Evolutionary conservation across 2,888 invertebrate species (phyloP).

Genomic region (Frankliniella fusca): DNA sequence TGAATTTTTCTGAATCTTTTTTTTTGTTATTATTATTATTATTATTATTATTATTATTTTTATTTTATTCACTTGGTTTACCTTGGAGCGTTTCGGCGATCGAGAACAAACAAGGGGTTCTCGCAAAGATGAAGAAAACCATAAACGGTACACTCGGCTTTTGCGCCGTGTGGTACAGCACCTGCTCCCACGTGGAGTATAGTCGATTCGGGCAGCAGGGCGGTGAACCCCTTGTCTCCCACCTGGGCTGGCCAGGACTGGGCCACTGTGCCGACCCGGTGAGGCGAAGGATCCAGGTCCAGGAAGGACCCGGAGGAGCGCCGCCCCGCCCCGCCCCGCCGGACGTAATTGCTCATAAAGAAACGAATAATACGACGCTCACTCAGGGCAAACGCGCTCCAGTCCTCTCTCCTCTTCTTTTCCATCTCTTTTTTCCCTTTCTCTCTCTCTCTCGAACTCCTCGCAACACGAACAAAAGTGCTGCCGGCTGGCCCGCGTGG

Average conservation of each 20-base stretch:
- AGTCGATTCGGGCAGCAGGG: too few species aligned
- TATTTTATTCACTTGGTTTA: too few species aligned
- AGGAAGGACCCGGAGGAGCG: neutral
- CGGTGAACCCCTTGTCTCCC: too few species aligned
- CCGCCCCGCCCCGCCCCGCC: neutral
- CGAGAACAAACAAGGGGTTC: neutral
- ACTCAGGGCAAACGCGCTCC: neutral
- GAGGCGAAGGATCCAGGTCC: neutral
- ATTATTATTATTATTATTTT: too few species aligned
- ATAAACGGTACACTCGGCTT: too few species aligned
- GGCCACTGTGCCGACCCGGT: neutral
- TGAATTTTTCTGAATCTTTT: too few species aligned
- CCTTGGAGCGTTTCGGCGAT: neutral
- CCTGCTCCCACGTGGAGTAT: too few species aligned
- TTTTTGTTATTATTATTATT: too few species aligned
- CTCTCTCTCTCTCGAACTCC: neutral
- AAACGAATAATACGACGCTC: neutral
- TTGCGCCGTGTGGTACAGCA: too few species aligned
- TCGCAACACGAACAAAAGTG: conserved; percentile 4
- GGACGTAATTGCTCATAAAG: conserved; percentile 18
- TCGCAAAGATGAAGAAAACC: neutral
- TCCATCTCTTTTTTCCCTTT: neutral
- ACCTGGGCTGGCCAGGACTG: neutral
- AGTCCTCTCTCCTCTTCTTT: neutral
- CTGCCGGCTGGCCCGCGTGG: neutral